A percentile compares a stretch with the other conserved stretches of the same genome.
phyloP scores from a whole-genome alignment of 2,888 invertebrate genomes.

The Drosophila stalkeri region DNA sequence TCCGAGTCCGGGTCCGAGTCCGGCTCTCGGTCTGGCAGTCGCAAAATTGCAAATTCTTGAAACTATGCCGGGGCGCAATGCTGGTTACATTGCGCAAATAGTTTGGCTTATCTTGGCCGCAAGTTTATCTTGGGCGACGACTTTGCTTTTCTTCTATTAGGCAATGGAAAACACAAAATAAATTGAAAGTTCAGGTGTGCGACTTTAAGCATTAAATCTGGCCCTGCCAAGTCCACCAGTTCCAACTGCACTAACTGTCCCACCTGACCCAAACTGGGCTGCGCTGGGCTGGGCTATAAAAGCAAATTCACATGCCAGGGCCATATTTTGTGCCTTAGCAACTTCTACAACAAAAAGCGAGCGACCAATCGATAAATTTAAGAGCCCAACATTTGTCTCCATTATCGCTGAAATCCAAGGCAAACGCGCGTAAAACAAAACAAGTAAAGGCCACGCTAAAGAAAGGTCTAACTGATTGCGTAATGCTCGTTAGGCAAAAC shows the following conservation, averaged over 20 bases:
- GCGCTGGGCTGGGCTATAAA: slow-evolving; percentile 53
- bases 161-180: slow-evolving; percentile 67
- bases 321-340: slow-evolving; percentile 62
- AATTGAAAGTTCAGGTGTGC: slow-evolving; percentile 72
- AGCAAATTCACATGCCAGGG: slow-evolving; percentile 63
- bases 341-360: slow-evolving; percentile 52
- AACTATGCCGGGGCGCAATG: slow-evolving; percentile 1
- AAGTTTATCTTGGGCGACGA: slow-evolving; percentile 58
- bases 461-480: not conserved
- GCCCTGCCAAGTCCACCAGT: not conserved
- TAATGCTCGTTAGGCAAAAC: not conserved
- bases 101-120: slow-evolving; percentile 58
- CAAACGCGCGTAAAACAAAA: slow-evolving; percentile 20
- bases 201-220: slow-evolving; percentile 60
- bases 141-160: slow-evolving; percentile 66
- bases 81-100: slow-evolving; percentile 49
- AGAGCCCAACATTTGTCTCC: slow-evolving; percentile 79
- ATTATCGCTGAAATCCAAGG: slow-evolving; percentile 79
- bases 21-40: not conserved
- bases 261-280: too few relatives aligned
- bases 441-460: not conserved
- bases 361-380: slow-evolving; percentile 77
- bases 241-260: not conserved
- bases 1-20: not conserved
- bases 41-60: slow-evolving; percentile 18